Base-by-base conservation (phyloP, 2,797 vertebrate genomes). In the Australoheros facetus region DNA sequence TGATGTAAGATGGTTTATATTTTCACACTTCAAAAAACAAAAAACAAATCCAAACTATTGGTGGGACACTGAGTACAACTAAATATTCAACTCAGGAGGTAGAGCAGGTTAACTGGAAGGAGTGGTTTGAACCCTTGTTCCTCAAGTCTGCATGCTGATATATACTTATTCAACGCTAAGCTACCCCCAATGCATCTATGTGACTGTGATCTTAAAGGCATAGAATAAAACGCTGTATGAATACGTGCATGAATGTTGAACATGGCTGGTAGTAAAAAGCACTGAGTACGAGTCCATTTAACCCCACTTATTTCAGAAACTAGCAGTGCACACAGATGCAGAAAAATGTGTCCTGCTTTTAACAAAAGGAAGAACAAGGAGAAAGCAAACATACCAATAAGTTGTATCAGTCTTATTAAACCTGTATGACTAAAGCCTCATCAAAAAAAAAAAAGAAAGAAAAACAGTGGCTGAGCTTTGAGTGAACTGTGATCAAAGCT, bases 101-200 rank as follows among this genome's bases (percentile, higher is more conserved):
- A 48, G 16, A 17, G 45, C 16, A 5, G 16, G 45, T 17, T 16
- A 48, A 48, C 7, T 4, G 6, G 16, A 48, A 48, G 14, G 14
- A 16, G 42, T 16, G 14, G 10, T 45, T 64, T 5, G 14, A 0
- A 23, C 59, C 60, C 21, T 23, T 42, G n/a, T 14, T 26, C 39
- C 37, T 45, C 26, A 39, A 26, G 14, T 16, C 14, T 64, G 60
- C 21, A 45, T 11, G 37, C 34, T 64, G 23, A 45, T 10, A 21
- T 45, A 21, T 2, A 39, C 34, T 62, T 5, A 34, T 9, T 64
- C 21, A 45, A 45, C 42, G 5, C 42, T 14, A 45, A 64, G 26
- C 2, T 26, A 0, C 21, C n/a, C 37, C 37, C 21, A 0, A 23
- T 45, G 21, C 37, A 45, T 6, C 60, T 3, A 14, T 45, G 13